Conservation (phyloP, 1,140 invertebrate species). For the Radopholus similis region DNA sequence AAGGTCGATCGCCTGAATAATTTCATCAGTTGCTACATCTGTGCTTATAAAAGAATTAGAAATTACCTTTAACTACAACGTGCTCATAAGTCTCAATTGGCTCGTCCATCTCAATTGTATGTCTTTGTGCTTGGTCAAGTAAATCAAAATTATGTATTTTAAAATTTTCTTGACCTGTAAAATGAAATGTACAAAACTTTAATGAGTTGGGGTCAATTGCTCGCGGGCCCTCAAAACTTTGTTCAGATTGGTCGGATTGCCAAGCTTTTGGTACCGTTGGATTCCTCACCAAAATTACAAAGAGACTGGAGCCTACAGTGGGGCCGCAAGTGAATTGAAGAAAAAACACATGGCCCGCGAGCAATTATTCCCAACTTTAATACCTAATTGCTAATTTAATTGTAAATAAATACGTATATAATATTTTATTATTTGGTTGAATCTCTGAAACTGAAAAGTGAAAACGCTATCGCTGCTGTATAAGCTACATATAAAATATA, state of each 20-base stretch:
- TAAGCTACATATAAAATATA: neutral
- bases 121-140: neutral
- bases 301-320: too few species aligned
- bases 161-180: too few species aligned
- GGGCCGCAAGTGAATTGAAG: too few species aligned
- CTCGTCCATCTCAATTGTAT: constrained; percentile 7
- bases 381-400: neutral
- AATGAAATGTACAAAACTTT: neutral
- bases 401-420: neutral
- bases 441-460: neutral
- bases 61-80: constrained; percentile 4
- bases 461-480: neutral
- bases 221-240: too few species aligned
- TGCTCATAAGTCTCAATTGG: constrained; percentile 1
- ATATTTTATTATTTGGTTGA: neutral
- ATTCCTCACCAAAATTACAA: too few species aligned
- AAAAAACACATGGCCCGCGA: too few species aligned
- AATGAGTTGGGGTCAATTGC: neutral
- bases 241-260: too few species aligned
- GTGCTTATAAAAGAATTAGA: neutral
- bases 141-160: neutral
- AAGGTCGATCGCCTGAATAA: neutral
- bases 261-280: too few species aligned
- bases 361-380: neutral
- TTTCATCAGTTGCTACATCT: neutral